Evolutionary conservation across 2,113 vertebrate species (phyloP).

Genomic region (Grammomys surdaster): DNA sequence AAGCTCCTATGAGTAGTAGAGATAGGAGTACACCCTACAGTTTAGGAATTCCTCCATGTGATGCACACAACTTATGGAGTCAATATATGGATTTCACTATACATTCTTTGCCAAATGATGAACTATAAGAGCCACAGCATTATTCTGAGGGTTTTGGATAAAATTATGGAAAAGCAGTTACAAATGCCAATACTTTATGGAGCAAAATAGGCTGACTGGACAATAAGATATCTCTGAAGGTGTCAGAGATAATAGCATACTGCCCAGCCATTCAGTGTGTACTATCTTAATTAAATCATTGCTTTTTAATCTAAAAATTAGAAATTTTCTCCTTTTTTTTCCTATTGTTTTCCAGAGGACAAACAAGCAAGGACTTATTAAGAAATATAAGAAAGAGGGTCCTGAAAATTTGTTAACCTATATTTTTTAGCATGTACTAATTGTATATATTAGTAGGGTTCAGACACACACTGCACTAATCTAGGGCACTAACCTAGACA

Average conservation of each 20-base stretch:
- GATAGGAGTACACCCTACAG: background rate
- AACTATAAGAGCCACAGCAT: background rate
- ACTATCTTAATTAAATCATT: background rate
- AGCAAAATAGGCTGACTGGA: background rate
- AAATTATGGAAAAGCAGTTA: background rate
- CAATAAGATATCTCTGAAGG: background rate
- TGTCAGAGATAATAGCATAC: background rate
- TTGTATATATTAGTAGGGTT: background rate
- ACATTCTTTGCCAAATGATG: background rate
- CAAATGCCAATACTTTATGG: background rate
- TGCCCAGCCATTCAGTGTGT: background rate
- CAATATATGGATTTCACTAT: background rate
- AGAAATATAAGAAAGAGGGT: background rate
- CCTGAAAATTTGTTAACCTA: background rate
- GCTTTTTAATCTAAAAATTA: slow-evolving; percentile 23
- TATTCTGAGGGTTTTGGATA: background rate
- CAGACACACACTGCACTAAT: background rate
- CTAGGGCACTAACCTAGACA: background rate
- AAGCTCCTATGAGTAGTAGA: background rate
- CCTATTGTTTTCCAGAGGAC: background rate
- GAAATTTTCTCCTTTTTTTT: background rate
- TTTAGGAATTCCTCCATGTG: background rate
- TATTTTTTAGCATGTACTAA: background rate
- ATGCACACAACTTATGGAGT: background rate
- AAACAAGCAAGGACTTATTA: background rate